These are phyloP conservation scores for Periophthalmus magnuspinnatus DNA, from an alignment of 2,797 vertebrate species.

Conservation along the genomic window DNA sequence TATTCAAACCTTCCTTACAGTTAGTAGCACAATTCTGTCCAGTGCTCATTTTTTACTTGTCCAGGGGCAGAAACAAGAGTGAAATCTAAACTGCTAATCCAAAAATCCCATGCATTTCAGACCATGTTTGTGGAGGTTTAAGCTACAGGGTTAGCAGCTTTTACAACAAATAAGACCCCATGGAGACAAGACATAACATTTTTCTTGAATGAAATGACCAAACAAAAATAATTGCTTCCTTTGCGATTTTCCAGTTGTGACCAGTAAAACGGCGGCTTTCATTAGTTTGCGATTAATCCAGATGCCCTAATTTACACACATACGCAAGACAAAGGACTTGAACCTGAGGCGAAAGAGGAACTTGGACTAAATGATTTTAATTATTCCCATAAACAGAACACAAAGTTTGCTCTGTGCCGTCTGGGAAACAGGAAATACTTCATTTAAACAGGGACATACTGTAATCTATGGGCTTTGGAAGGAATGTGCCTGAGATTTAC, in stretches of 20 bases:
- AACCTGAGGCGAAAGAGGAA: constrained; percentile 14
- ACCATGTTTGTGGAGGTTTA: too few relatives aligned
- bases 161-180: background rate
- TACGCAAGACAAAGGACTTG: constrained; percentile 60
- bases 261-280: background rate
- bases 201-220: background rate
- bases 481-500: constrained; percentile 5
- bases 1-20: too few relatives aligned
- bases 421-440: constrained; percentile 8
- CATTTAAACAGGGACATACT: background rate
- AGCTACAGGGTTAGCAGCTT: too few relatives aligned
- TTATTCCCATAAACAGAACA: constrained; percentile 18
- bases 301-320: constrained; percentile 15
- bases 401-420: background rate
- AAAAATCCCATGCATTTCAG: too few relatives aligned
- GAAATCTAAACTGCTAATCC: too few relatives aligned
- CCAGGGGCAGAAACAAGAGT: too few relatives aligned
- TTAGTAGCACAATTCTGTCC: too few relatives aligned
- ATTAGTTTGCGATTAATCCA: background rate
- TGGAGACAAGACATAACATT: background rate
- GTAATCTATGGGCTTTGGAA: background rate
- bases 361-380: constrained; percentile 18
- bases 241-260: background rate
- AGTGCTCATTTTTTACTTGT: too few relatives aligned
- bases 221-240: background rate